These are phyloP conservation scores for Drosophila erecta DNA, from an alignment of 1,140 invertebrate genomes.

Conservation along the genomic window DNA sequence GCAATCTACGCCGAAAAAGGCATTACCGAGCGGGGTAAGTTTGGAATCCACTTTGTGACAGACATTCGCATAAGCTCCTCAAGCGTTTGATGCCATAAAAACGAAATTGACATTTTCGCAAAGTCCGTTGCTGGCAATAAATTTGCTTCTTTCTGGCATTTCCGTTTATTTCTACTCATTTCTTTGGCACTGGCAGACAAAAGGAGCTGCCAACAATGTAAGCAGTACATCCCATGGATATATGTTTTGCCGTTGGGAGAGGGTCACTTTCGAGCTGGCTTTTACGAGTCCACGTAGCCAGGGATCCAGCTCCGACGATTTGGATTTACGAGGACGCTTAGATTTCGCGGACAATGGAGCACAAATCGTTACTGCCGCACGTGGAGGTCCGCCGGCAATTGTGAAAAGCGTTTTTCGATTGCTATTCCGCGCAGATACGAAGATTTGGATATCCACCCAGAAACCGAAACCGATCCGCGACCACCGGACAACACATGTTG, in stretches of 20 bases:
- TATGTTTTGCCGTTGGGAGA: slow-evolving; percentile 23
- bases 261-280: slow-evolving; percentile 36
- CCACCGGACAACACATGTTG: slow-evolving; percentile 55
- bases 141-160: slow-evolving; percentile 57
- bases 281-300: slow-evolving; percentile 75
- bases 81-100: slow-evolving; percentile 80
- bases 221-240: slow-evolving; percentile 23
- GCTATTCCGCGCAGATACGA: background rate
- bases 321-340: slow-evolving; percentile 74
- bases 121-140: slow-evolving; percentile 77
- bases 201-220: slow-evolving; percentile 64
- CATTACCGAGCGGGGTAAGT: slow-evolving; percentile 17
- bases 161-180: slow-evolving; percentile 66
- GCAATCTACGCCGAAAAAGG: slow-evolving; percentile 10
- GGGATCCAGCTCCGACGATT: slow-evolving; percentile 41
- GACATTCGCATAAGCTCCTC: slow-evolving; percentile 71
- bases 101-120: slow-evolving; percentile 80
- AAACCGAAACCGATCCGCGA: slow-evolving; percentile 25
- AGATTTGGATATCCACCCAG: background rate
- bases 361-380: slow-evolving; percentile 48
- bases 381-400: slow-evolving; percentile 47
- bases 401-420: slow-evolving; percentile 22
- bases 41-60: slow-evolving; percentile 74
- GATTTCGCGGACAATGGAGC: slow-evolving; percentile 65
- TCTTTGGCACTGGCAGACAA: slow-evolving; percentile 57